Conservation (phyloP, 2,888 invertebrate genomes). For the Panorpa germanica region DNA sequence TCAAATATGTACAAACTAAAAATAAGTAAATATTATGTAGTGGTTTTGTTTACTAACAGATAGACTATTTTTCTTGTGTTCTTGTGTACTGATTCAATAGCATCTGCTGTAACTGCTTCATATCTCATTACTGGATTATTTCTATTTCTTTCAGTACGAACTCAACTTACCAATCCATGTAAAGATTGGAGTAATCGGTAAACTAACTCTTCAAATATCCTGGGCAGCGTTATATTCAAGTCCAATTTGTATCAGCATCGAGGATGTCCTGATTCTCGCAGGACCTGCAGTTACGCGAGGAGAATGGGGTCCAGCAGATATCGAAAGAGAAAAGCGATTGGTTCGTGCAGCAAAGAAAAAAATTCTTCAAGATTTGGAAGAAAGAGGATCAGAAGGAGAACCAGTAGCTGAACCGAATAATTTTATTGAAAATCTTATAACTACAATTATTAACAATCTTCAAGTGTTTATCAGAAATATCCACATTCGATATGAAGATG, state of each 20-base stretch:
- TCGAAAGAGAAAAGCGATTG: conserved; percentile 51
- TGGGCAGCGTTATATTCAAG: conserved; percentile 60
- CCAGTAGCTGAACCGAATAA: conserved; percentile 40
- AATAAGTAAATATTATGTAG: no score
- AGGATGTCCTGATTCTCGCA: conserved; percentile 58
- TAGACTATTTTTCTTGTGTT: no score
- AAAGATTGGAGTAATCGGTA: conserved; percentile 61
- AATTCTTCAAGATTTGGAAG: conserved; percentile 45
- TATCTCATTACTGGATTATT: no score
- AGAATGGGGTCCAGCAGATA: conserved; percentile 50
- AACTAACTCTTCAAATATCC: conserved; percentile 53
- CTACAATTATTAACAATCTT: conserved; percentile 60
- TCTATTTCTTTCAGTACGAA: conserved; percentile 42
- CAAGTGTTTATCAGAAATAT: conserved; percentile 62
- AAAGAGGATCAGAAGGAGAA: conserved; percentile 32
- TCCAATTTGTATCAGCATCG: conserved; percentile 50
- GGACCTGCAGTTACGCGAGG: conserved; percentile 51
- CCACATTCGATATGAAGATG: conserved; percentile 67
- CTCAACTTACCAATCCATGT: conserved; percentile 65
- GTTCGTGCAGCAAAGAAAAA: conserved; percentile 53
- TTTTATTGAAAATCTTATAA: conserved; percentile 52
- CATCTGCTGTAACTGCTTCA: no score
- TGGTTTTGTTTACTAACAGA: no score
- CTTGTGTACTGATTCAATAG: no score
- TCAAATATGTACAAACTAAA: no score